Evolutionary conservation across 1,140 invertebrate genomes (phyloP).

Genomic region (Linepithema humile): DNA sequence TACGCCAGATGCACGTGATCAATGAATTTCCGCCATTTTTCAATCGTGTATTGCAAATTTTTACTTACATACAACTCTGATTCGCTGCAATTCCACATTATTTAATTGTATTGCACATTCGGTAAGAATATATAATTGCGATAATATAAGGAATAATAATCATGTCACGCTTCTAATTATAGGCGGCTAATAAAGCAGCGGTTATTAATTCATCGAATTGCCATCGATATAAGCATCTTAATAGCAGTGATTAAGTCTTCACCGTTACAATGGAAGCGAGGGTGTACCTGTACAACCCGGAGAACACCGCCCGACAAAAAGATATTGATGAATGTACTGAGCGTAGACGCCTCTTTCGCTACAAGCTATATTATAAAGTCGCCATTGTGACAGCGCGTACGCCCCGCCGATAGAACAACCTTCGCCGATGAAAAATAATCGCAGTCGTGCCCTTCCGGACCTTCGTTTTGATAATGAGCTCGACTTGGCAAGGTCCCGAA

Average conservation of each 20-base stretch:
- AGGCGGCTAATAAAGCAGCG: background rate
- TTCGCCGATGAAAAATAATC: slow-evolving; percentile 7
- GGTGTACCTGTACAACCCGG: background rate
- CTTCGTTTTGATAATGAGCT: background rate
- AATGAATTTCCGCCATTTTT: background rate
- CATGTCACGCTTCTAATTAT: background rate
- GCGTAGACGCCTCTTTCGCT: background rate
- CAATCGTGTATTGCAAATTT: background rate
- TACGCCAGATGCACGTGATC: background rate
- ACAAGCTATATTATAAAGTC: slow-evolving; percentile 6
- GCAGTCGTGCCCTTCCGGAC: background rate
- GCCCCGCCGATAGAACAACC: background rate
- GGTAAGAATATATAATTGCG: background rate
- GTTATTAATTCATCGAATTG: background rate
- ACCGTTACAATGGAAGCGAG: background rate
- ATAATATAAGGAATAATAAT: background rate
- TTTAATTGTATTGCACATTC: background rate
- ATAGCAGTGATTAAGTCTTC: slow-evolving; percentile 16
- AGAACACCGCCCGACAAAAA: background rate
- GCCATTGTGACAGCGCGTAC: background rate
- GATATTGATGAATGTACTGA: background rate
- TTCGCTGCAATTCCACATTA: background rate
- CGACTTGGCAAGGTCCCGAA: background rate
- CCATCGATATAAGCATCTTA: background rate
- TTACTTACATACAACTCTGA: background rate